These are phyloP conservation scores for Syritta pipiens DNA, from an alignment of 2,888 invertebrate genomes.

Conservation along the genomic window DNA sequence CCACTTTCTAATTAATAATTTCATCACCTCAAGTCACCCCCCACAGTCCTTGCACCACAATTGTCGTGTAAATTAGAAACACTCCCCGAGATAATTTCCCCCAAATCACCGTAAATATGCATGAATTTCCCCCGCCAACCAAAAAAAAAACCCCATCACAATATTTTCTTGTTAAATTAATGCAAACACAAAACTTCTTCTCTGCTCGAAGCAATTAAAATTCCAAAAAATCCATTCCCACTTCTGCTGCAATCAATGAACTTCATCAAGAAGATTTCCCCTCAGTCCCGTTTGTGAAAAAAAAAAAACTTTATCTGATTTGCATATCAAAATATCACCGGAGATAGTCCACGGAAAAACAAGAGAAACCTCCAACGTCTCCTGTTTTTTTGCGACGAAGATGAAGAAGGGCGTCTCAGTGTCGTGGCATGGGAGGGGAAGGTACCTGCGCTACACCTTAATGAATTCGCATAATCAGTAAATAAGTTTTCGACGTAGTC, in stretches of 20 bases:
- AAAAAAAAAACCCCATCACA: neutral
- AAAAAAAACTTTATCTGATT: slow-evolving; percentile 48
- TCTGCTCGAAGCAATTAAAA: slow-evolving; percentile 35
- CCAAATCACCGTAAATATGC: neutral
- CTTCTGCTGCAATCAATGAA: slow-evolving; percentile 53
- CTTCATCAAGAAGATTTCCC: slow-evolving; percentile 41
- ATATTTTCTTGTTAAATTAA: slow-evolving; percentile 31
- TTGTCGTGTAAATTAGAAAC: neutral
- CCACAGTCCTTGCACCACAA: too few species aligned
- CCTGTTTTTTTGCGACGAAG: neutral
- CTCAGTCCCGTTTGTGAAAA: too few species aligned
- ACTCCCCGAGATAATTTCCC: neutral
- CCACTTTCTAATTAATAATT: too few species aligned
- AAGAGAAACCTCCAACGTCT: neutral
- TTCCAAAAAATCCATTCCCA: slow-evolving; percentile 12
- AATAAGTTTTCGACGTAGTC: neutral
- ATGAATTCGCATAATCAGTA: slow-evolving; percentile 35
- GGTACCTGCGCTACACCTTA: slow-evolving; percentile 22
- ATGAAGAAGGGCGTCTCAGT: too few species aligned
- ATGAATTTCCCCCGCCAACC: neutral
- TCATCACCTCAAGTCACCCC: too few species aligned
- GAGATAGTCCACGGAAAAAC: neutral
- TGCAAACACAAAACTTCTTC: slow-evolving; percentile 28
- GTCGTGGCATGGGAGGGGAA: too few species aligned
- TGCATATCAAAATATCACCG: slow-evolving; percentile 44